Conservation (phyloP, 2,888 invertebrate species). For the Emmelina monodactyla region DNA sequence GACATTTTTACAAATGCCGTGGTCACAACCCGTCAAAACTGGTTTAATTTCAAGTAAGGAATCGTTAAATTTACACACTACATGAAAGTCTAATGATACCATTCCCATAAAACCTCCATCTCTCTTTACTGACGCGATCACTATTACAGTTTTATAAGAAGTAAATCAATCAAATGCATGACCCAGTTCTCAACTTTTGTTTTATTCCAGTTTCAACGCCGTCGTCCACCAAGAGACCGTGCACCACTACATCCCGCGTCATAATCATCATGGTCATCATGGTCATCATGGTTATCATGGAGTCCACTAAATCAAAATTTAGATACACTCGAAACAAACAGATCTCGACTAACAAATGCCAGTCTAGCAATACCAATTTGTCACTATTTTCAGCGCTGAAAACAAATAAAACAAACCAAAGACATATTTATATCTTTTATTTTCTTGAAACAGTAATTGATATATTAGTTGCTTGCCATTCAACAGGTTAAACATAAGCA, state of each 20-base stretch:
- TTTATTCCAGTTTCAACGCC: constrained; percentile 35
- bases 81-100: no score
- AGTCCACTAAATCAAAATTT: constrained; percentile 17
- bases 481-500: no score
- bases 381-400: constrained; percentile 27
- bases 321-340: constrained; percentile 10
- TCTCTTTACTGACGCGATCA: no score
- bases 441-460: no score
- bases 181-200: constrained; percentile 2
- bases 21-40: no score
- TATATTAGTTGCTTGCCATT: no score
- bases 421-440: background rate
- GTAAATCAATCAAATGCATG: no score
- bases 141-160: no score
- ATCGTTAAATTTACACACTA: no score
- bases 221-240: constrained; percentile 35
- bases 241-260: constrained; percentile 29
- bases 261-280: constrained; percentile 19
- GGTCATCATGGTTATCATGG: constrained; percentile 19
- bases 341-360: background rate
- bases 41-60: no score
- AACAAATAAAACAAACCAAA: constrained; percentile 23
- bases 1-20: no score
- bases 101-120: no score
- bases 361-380: constrained; percentile 5